Base-by-base conservation (phyloP, 2,888 invertebrate species). In the Onchidella celtica region DNA sequence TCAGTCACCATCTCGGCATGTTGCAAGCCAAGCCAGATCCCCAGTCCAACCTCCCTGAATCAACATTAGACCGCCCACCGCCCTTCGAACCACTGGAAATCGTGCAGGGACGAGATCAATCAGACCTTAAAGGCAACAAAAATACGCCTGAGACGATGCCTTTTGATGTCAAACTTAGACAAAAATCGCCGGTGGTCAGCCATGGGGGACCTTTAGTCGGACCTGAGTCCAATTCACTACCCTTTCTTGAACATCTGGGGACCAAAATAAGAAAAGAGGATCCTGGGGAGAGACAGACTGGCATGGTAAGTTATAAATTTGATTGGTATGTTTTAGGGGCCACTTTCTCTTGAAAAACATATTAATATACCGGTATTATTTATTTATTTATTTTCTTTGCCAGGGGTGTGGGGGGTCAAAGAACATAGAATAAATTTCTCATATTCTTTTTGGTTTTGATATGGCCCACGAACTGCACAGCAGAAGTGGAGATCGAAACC, bases 171-270 rank as follows among this genome's bases (percentile, higher is more conserved):
- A 72, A 65, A 34, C 78, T 70, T 36, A 29, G 32, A 9, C 59
- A 38, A 24, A 38, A 66, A 55, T 34, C 73, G 21, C 69, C 36
- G 9, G 72, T 79, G 3, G 38, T 79, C 21, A 72, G 79, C 27
- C 79, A 79, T 29, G 79, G 72, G 47, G 73, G 79, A 0, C 79
- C 79, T 6, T 24, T 38, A 3, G 32, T 4, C 17, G 79, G 79
- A 36, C 79, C 79, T 38, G 79, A 79, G 40, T 38, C 72, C 3
- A 9, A 11, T 47, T 47, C 72, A 21, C 73, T 73, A 32, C 79
- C 32, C n/a, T 79, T 47, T 63, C 40, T 79, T n/a, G 79, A 79
- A n/a, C 57, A 72, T 1, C 47, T 63, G 32, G 72, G 47, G 32
- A 55, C 40, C 0, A 21, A 27, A 3, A 0, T 9, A 1, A 63